Evolutionary conservation across 2,888 invertebrate genomes (phyloP).

Genomic region (Sesamia inferens): DNA sequence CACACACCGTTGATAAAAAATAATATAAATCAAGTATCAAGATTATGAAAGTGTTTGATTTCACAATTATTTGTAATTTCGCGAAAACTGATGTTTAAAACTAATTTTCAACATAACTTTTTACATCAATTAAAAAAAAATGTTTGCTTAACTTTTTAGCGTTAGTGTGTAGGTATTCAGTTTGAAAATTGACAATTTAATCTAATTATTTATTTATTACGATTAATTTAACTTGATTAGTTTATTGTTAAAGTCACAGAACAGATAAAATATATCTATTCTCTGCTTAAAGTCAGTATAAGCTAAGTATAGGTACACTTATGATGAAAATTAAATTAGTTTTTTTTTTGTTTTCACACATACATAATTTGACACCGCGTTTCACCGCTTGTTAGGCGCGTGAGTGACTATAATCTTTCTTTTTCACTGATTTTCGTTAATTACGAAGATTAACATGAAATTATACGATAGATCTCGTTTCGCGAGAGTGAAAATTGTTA

Average conservation of each 20-base stretch:
- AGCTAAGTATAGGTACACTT: neutral
- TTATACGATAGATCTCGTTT: conserved; percentile 68
- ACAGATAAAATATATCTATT: too few relatives aligned
- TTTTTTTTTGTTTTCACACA: conserved; percentile 11
- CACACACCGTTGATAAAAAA: neutral
- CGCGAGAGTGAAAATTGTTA: conserved; percentile 74
- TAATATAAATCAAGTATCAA: conserved; percentile 17
- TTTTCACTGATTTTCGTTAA: conserved; percentile 71
- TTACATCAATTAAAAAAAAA: neutral
- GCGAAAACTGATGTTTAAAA: neutral
- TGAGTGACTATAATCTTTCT: conserved; percentile 55
- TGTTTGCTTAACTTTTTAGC: neutral
- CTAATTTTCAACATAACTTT: neutral
- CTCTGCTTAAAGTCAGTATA: neutral
- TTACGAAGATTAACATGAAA: conserved; percentile 70
- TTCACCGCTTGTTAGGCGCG: conserved; percentile 31
- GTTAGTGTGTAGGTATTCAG: neutral
- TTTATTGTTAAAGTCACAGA: neutral
- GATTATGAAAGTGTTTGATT: conserved; percentile 15
- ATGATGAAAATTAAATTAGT: conserved; percentile 9
- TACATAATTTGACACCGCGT: conserved; percentile 2
- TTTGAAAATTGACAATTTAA: too few relatives aligned
- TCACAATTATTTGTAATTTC: neutral
- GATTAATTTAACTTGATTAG: neutral
- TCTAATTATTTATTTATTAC: neutral